Conservation (phyloP, 1,140 invertebrate species). For the Polyergus mexicanus region DNA sequence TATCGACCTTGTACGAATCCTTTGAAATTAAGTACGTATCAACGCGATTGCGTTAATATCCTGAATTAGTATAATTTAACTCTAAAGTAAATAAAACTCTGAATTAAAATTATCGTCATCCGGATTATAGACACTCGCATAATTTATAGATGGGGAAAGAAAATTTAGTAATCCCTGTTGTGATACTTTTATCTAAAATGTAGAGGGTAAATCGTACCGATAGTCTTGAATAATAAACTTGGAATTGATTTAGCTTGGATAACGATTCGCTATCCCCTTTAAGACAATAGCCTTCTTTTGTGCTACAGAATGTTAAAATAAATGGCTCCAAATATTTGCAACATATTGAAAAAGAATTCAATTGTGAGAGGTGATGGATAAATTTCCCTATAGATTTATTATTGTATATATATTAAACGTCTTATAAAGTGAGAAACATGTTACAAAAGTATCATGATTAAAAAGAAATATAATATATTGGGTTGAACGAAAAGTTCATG, state of each 20-base stretch:
- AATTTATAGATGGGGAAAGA: not conserved
- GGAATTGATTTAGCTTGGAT: not conserved
- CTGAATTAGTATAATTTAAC: not conserved
- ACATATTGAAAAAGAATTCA: not conserved
- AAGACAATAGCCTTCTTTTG: not conserved
- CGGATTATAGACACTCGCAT: not conserved
- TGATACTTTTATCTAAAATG: not conserved
- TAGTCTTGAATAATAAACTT: conserved; percentile 4
- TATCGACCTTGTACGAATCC: not conserved
- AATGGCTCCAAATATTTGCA: not conserved
- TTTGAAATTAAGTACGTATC: not conserved
- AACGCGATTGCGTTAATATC: not conserved
- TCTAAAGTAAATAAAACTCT: conserved; percentile 17
- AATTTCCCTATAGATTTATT: too few species aligned
- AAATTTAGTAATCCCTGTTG: conserved; percentile 13
- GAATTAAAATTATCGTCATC: not conserved
- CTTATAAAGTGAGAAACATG: too few species aligned
- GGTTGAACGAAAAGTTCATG: too few species aligned
- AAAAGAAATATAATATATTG: too few species aligned
- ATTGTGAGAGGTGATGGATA: not conserved
- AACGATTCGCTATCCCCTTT: conserved; percentile 10
- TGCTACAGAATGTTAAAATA: not conserved
- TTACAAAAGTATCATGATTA: too few species aligned
- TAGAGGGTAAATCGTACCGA: not conserved
- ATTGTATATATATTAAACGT: too few species aligned